Conservation (phyloP, 2,113 vertebrate genomes). For the Spermophilus dauricus region DNA sequence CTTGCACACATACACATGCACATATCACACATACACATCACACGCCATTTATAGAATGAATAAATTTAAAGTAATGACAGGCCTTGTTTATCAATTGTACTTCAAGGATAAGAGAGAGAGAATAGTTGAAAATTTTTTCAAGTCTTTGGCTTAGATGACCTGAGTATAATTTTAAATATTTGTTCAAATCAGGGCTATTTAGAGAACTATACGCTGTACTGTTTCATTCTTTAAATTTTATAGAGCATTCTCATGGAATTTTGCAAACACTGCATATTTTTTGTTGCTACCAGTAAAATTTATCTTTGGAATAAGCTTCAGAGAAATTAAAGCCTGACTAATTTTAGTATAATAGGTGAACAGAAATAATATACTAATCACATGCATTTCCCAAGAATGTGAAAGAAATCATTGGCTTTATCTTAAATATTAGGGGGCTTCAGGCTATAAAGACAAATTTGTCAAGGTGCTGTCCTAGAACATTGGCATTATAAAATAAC, state of each 20-base stretch:
- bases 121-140: neutral
- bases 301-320: neutral
- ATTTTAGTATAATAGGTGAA: neutral
- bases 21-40: no score
- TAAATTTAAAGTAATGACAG: neutral
- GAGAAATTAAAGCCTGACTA: slow-evolving; percentile 23
- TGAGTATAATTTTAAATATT: slow-evolving; percentile 24
- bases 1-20: no score
- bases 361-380: neutral
- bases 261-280: neutral
- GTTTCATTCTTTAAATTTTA: neutral
- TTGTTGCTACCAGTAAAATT: neutral
- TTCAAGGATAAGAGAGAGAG: neutral
- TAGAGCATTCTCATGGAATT: neutral
- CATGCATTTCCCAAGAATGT: neutral
- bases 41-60: neutral
- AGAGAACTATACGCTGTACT: neutral
- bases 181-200: neutral
- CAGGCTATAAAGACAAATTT: neutral
- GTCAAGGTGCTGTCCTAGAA: neutral
- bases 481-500: neutral
- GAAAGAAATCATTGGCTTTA: neutral
- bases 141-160: neutral
- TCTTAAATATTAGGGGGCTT: neutral
- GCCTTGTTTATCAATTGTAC: neutral